A percentile compares a stretch with the other conserved stretches of the same genome.
These are phyloP conservation scores for Phylloscopus collybita DNA, from an alignment of 2,797 vertebrate species.

Conservation along the genomic window DNA sequence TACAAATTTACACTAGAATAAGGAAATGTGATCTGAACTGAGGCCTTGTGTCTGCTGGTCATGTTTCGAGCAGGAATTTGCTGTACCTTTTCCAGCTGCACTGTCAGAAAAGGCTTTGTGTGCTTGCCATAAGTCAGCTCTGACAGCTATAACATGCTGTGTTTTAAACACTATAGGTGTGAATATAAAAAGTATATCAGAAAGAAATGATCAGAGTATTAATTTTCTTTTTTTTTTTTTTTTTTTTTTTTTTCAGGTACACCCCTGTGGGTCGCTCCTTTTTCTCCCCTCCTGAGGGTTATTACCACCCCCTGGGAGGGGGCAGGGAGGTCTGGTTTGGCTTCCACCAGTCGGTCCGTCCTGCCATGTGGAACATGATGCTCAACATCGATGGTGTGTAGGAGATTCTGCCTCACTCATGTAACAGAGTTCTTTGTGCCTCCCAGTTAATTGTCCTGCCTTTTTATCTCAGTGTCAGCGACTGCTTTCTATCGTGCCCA, in stretches of 20 bases:
- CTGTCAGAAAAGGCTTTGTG: neutral
- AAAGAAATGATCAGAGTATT: neutral
- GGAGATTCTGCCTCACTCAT: neutral
- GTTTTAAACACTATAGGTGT: neutral
- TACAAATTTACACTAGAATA: constrained; percentile 30
- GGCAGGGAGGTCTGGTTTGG: constrained; percentile 99
- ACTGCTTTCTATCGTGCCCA: constrained; percentile 98
- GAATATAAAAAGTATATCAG: neutral
- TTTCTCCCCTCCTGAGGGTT: constrained; percentile 97
- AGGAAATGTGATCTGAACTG: constrained; percentile 51
- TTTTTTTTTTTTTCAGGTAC: constrained; percentile 80
- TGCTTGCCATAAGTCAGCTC: neutral
- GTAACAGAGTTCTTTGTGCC: neutral
- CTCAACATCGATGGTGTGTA: constrained; percentile 95
- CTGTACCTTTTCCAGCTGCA: neutral
- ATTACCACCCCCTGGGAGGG: constrained; percentile 96
- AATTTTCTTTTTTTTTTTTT: neutral
- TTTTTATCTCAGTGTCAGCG: constrained; percentile 86
- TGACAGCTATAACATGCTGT: neutral
- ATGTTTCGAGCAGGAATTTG: constrained; percentile 31
- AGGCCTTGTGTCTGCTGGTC: constrained; percentile 20
- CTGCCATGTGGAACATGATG: constrained; percentile 99
- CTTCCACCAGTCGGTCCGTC: constrained; percentile 98
- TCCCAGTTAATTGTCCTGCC: neutral
- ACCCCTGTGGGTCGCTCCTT: constrained; percentile 98